Evolutionary conservation across 2,888 invertebrate genomes (phyloP), one percentile per base, ranked within the genome.

Genomic region (Pediacus dermestoides): DNA sequence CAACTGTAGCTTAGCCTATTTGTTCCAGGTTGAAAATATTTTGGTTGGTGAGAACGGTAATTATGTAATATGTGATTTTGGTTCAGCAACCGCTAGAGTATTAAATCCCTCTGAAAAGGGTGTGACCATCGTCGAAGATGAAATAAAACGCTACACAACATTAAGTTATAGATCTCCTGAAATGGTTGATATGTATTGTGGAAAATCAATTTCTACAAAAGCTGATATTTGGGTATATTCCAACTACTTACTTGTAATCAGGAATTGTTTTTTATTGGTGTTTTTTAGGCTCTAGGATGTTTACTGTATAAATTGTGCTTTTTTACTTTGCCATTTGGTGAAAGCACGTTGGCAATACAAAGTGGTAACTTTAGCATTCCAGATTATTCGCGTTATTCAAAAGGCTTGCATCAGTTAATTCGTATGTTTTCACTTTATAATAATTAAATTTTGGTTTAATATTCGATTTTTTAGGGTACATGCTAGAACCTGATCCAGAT

Each of bases 21-120:
- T 9, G 33, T 66, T 67, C 16, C 58, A 87, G 86, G 81, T 92
- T 46, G 92, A 92, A 71, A 92, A 92, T 72, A 86, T 92, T 59
- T 73, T 92, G 55, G 77, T 87, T 54, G 81, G 82, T 55, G 87
- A 88, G 60, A 76, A 75, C 53, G 88, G 88, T 25, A 80, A 83
- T 66, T 90, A 85, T 69, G 85, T 94, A 30, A 73, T 93, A 26
- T 94, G 93, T 73, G 93, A 93, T 75, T 94, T 93, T 75, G 93
- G 93, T 26, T 91, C 91, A 51, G 89, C 92, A 9, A 93, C 92
- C n/a, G 86, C 85, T 16, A 81, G 86, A 63, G 70, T 81, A 48
- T 70, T 85, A 43, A 83, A 83, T 72, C 80, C 84, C 1, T 70
- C 72, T 39, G 73, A 75, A 44, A 81, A 82, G 57, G 83, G 85